Evolutionary conservation across 2,113 vertebrate species (phyloP).

Genomic region (Archocentrus centrarchus): DNA sequence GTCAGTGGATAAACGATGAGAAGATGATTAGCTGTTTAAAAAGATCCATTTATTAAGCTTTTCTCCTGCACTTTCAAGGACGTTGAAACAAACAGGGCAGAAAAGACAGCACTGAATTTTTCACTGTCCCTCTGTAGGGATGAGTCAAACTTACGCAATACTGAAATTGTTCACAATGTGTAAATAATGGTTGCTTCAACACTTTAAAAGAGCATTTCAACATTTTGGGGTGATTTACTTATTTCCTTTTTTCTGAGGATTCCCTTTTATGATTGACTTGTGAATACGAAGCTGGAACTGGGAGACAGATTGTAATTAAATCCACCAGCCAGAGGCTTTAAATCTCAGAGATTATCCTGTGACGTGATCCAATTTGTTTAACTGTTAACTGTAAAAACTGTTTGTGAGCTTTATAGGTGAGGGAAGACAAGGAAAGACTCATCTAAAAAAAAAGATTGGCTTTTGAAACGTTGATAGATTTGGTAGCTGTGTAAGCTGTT

Average conservation of each 20-base stretch:
- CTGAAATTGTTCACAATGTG: neutral
- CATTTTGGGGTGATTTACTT: neutral
- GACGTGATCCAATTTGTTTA: neutral
- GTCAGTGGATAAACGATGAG: neutral
- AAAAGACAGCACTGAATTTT: neutral
- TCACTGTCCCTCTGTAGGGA: neutral
- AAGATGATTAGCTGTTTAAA: constrained; percentile 10
- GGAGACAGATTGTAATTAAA: neutral
- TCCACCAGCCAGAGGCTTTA: neutral
- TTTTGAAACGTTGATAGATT: neutral
- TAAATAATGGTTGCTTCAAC: neutral
- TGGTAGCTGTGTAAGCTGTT: no score
- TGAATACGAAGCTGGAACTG: neutral
- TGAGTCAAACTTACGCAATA: neutral
- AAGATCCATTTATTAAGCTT: neutral
- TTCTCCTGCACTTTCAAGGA: neutral
- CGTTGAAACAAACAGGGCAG: neutral
- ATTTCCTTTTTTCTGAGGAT: neutral
- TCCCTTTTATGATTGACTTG: neutral
- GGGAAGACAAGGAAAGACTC: neutral
- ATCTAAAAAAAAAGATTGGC: neutral
- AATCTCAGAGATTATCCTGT: neutral
- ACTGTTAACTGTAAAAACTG: neutral
- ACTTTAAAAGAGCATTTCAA: neutral
- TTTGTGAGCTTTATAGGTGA: neutral